Percentiles rank a stretch among this genome's conserved stretches.
These are phyloP conservation scores for Mesocricetus auratus DNA, from an alignment of 2,113 vertebrate genomes.

Conservation along the genomic window DNA sequence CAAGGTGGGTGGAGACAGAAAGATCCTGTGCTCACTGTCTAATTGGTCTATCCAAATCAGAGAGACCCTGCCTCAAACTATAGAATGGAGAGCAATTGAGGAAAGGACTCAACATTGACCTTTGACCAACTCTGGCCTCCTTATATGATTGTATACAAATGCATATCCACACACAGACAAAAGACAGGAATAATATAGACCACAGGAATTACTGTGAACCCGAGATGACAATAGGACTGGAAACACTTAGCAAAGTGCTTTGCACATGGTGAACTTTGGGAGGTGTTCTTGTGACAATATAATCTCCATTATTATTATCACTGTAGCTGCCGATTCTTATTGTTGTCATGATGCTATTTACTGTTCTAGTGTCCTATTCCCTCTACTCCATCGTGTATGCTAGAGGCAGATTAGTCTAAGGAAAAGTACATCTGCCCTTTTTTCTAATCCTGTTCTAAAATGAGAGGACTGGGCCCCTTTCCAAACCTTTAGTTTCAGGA, in stretches of 20 bases:
- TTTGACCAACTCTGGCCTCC: background rate
- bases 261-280: background rate
- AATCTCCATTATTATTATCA: background rate
- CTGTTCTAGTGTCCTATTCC: background rate
- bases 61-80: background rate
- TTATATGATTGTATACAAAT: background rate
- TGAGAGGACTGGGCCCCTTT: background rate
- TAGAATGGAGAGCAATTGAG: background rate
- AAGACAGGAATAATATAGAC: background rate
- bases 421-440: background rate
- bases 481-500: background rate
- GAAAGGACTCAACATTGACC: background rate
- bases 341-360: background rate
- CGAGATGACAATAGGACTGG: background rate
- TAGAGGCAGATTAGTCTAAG: background rate
- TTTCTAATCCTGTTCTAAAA: background rate
- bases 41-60: background rate
- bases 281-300: background rate
- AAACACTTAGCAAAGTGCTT: background rate
- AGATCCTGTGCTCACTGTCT: background rate
- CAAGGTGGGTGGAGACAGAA: background rate
- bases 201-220: background rate
- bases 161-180: background rate
- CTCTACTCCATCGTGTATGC: background rate
- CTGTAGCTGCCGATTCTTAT: background rate